phyloP scores from a whole-genome alignment of 2,113 vertebrate species.

The Myrmecophaga tridactyla region DNA sequence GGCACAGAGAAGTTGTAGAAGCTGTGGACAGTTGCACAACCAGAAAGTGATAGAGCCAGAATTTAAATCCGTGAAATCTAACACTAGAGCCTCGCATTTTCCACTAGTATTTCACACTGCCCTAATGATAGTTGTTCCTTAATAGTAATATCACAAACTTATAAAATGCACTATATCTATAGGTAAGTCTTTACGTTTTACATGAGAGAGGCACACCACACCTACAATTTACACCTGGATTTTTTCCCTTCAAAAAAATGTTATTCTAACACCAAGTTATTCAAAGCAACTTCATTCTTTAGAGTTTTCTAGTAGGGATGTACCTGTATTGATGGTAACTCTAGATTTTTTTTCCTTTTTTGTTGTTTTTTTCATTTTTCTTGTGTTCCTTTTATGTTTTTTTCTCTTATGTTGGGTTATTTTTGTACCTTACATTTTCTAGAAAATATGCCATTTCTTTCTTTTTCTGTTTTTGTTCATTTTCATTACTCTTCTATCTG shows the following conservation, averaged over 20 bases:
- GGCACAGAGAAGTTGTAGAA: neutral
- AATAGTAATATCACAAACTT: neutral
- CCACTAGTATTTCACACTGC: accelerated
- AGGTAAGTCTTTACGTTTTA: neutral
- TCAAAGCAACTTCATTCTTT: neutral
- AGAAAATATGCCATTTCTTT: neutral
- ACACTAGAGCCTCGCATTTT: neutral
- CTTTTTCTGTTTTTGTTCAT: neutral
- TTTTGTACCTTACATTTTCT: neutral
- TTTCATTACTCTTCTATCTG: neutral
- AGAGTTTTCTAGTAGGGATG: neutral
- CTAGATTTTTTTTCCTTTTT: too few relatives aligned
- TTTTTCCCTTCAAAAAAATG: neutral
- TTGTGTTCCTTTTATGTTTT: neutral
- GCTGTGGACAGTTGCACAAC: neutral
- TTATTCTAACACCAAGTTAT: neutral
- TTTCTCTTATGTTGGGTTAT: neutral
- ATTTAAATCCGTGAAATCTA: neutral
- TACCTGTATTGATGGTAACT: neutral
- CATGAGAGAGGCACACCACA: neutral
- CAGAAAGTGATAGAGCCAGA: too few relatives aligned
- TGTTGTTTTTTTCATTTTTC: too few relatives aligned
- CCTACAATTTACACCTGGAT: neutral
- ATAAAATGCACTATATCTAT: too few relatives aligned
- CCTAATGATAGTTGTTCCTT: too few relatives aligned